Evolutionary conservation across 2,797 vertebrate species (phyloP), one percentile per base, ranked within the genome.

Genomic region (Sparus aurata): DNA sequence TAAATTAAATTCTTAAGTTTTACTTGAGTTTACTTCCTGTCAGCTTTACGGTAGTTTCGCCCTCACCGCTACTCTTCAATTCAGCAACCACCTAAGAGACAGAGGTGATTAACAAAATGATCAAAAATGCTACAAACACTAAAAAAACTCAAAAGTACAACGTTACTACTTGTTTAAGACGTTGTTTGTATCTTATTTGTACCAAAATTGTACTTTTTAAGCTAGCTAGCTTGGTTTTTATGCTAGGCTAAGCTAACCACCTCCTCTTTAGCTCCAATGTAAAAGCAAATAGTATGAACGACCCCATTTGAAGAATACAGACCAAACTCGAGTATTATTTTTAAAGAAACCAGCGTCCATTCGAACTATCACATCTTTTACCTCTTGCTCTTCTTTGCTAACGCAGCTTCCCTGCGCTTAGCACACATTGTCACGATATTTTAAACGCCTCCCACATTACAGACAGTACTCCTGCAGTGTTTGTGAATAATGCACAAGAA

Each of bases 401-500:
- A 58, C 22, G 17, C 46, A 43, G 22, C 34, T 13, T 45, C 1
- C 15, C 47, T 25, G n/a, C 15, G 23, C 50, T 25, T 11, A 5
- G 25, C 16, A 20, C 9, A 13, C 23, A 20, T 20, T 15, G 5
- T 49, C 11, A 20, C 1, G 6, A n/a, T 15, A 59, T 38, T 63
- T 23, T 12, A 25, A 27, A 38, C 15, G 6, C 1, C 30, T 23
- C 62, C 67, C 69, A 61, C 45, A 13, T 63, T 2, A 16, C 47
- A 45, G 22, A 20, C 18, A 34, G 38, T 18, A 20, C 18, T 22
- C n/a, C 12, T 30, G 34, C 27, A 45, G 61, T 22, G 10, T 77
- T 59, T 30, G 49, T 45, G 47, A 79, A 34, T 65, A 72, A 66
- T 38, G 18, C 47, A n/a, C 0, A 46, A 54, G 54, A 43, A 27